A percentile compares a stretch with the other conserved stretches of the same genome.
These are phyloP conservation scores for Physocephala rufipes DNA, from an alignment of 2,888 invertebrate genomes.

Conservation along the genomic window DNA sequence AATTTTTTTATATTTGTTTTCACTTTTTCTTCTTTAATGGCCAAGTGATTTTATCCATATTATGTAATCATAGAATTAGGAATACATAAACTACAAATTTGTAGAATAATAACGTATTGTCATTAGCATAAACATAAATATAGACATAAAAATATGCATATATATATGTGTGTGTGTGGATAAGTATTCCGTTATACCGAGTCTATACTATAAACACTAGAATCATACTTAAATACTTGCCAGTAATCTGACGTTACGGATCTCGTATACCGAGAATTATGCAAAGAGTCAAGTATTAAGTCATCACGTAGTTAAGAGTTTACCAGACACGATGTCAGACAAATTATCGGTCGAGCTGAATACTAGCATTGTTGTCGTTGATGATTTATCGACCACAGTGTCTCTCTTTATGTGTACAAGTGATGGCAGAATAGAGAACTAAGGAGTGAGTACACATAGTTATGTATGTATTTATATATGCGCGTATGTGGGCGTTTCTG, in stretches of 20 bases:
- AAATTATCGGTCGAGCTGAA: slow-evolving; percentile 22
- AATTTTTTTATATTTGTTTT: not conserved
- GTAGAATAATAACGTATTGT: too few species aligned
- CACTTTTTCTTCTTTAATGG: not conserved
- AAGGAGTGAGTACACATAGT: too few species aligned
- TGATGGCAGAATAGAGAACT: too few species aligned
- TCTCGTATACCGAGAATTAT: not conserved
- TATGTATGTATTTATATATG: too few species aligned
- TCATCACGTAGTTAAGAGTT: slow-evolving; percentile 29
- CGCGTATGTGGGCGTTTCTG: too few species aligned
- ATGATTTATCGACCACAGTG: not conserved
- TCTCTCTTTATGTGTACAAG: not conserved
- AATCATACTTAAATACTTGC: not conserved
- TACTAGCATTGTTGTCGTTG: not conserved
- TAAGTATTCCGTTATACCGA: too few species aligned
- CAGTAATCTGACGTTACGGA: slow-evolving; percentile 13
- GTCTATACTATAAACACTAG: too few species aligned
- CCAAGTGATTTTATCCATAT: too few species aligned
- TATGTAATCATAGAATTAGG: too few species aligned
- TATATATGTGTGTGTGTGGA: not conserved
- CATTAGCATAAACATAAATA: not conserved
- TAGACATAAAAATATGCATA: not conserved
- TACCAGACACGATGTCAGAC: slow-evolving; percentile 30
- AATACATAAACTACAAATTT: too few species aligned
- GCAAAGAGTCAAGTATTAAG: slow-evolving; percentile 29